Evolutionary conservation across 2,888 invertebrate genomes (phyloP), one percentile per base, ranked within the genome.

Genomic region (Drosophila merina): DNA sequence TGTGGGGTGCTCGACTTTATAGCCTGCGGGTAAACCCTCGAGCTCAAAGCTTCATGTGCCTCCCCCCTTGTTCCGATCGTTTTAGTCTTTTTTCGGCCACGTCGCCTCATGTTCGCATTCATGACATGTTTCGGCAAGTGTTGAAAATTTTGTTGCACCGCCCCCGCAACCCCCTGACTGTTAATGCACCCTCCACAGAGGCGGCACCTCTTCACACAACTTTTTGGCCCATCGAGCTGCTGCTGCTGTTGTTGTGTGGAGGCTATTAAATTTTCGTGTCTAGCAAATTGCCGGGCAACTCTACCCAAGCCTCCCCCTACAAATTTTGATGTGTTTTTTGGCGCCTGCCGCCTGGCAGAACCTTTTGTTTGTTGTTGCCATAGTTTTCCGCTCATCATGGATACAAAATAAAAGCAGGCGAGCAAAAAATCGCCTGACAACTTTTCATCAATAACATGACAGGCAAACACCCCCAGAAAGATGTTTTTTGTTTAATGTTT

Each of bases 401-500:
- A 14, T 14, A 45, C 68, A 31, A 52, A 66, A 73, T 72, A 73
- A 57, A 57, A 62, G 14, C 40, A 44, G 42, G 45, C 45, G 58
- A n/a, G 25, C 42, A 56, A 48, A 66, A 48, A 67, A 26, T 40
- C 31, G 60, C 72, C 73, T 74, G 81, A 79, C 79, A 86, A 74
- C 74, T 76, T 84, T 86, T 72, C 84, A 85, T 85, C 86, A 86
- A 85, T 85, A 79, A 71, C 54, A 57, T 48, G 73, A 50, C 50
- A 36, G 44, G 30, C 51, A 51, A 52, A 48, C 70, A 49, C 36
- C 9, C 9, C 40, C 68, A 51, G 6, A 48, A 25, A 48, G 40
- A 47, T 75, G 66, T 71, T 72, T 60, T 55, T 71, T 73, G 70
- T 74, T 75, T 69, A 63, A 66, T 66, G 64, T 66, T 66, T 62